Conservation (phyloP, 1,140 invertebrate genomes). For the Vollenhovia emeryi region DNA sequence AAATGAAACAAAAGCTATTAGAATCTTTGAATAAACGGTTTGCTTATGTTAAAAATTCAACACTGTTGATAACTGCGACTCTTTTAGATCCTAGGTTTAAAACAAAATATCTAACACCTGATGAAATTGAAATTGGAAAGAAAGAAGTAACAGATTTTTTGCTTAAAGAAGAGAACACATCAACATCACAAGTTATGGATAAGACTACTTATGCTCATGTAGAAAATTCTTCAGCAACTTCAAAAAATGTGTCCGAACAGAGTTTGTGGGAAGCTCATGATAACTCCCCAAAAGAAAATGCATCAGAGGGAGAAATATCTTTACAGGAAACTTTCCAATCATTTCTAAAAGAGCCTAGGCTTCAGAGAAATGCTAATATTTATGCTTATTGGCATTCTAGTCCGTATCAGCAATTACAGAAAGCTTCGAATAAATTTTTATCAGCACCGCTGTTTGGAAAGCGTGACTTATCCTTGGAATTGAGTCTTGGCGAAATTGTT, state of each 20-base stretch:
- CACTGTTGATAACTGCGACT: not conserved
- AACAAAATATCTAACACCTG: not conserved
- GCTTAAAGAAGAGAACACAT: not conserved
- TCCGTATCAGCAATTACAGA: not conserved
- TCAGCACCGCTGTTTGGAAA: not conserved
- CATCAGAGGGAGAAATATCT: not conserved
- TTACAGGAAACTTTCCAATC: not conserved
- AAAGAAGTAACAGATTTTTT: not conserved
- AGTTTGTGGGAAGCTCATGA: not conserved
- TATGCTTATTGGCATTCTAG: constrained; percentile 6
- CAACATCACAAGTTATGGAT: not conserved
- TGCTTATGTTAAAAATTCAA: constrained; percentile 10
- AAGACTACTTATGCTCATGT: not conserved
- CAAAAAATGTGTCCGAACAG: not conserved
- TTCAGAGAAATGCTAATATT: not conserved
- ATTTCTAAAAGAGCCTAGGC: not conserved
- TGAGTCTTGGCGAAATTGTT: too few species aligned
- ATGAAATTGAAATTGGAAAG: not conserved
- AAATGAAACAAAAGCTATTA: constrained; percentile 2
- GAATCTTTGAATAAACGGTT: not conserved
- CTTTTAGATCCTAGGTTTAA: not conserved
- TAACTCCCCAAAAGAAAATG: not conserved
- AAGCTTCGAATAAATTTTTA: not conserved
- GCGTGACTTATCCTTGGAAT: too few species aligned
- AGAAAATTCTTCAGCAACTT: not conserved